Base-by-base conservation (phyloP, 2,113 vertebrate genomes). In the Scatophagus argus region DNA sequence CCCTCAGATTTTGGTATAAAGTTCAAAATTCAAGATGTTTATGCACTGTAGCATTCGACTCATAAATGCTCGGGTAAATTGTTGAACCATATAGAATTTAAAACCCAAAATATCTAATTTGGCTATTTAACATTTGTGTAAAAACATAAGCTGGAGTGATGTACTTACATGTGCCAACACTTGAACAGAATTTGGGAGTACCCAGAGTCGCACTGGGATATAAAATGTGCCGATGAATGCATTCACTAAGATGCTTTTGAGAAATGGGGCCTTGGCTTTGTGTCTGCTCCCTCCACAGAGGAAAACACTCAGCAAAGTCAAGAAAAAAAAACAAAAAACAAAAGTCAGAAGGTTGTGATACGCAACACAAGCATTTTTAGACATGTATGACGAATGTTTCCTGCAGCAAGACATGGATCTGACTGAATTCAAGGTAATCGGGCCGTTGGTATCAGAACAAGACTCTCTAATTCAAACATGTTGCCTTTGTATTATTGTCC, bases 221-320 rank as follows among this genome's bases (percentile, higher is more conserved):
- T 44, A 31, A 59, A 66, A 82, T 64, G 71, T 81, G 78, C 62
- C 31, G 27, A 68, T 77, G 76, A 78, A 79, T 76, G 75, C 74
- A 58, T 77, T 77, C 60, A 75, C 68, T 68, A 64, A 79, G 79
- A 72, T 73, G 73, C 68, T 86, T 89, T 84, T 65, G 74, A 80
- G 79, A 89, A 86, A 76, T 47, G 47, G 78, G 77, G 77, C 79
- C 70, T 69, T 69, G 81, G 66, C 68, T 80, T 64, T 64, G 36
- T 71, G 52, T 83, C 71, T 68, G 34, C 55, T 73, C 41, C 77
- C 62, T 81, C 52, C 72, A 52, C n/a, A 46, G 44, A 66, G 46
- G 59, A 77, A 82, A 68, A 59, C 27, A 60, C 34, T 65, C 39
- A 63, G 44, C 59, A 60, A 59, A 69, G 38, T 17, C 64, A 64